Percentiles rank a stretch among this genome's conserved stretches.
These are phyloP conservation scores for Heliconius congener DNA, from an alignment of 1,140 invertebrate species.

Conservation along the genomic window DNA sequence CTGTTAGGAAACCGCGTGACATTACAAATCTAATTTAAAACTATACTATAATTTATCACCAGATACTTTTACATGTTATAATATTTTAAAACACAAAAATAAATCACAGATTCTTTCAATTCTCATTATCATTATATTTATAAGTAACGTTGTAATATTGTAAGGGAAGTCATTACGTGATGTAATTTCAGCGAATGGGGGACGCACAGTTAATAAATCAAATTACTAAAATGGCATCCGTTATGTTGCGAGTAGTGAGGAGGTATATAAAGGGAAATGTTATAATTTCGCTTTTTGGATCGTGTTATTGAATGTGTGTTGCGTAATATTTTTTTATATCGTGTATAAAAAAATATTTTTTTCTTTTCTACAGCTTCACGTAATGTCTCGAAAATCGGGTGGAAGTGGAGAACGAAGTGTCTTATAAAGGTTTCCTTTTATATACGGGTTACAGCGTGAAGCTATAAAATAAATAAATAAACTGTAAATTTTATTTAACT, in stretches of 20 bases:
- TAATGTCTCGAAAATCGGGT: no score
- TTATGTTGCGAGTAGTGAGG: not conserved
- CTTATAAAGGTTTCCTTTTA: no score
- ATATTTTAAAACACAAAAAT: not conserved
- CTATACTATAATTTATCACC: no score
- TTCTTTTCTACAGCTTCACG: no score
- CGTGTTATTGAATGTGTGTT: not conserved
- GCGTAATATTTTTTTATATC: no score
- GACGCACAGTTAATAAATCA: constrained; percentile 32
- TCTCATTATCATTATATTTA: not conserved
- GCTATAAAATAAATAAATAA: no score
- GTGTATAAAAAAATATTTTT: not conserved
- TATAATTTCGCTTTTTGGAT: not conserved
- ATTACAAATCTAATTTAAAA: no score
- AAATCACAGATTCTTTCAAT: not conserved
- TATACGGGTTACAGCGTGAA: no score
- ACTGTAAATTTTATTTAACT: no score
- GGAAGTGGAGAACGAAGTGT: not conserved
- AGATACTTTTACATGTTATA: no score
- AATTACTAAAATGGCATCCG: constrained; percentile 32
- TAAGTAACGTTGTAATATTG: constrained; percentile 14
- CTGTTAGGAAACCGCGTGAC: no score
- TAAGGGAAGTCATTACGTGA: constrained; percentile 25
- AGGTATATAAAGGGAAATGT: not conserved
- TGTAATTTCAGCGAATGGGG: constrained; percentile 22